A percentile compares a stretch with the other conserved stretches of the same genome.
phyloP scores from a whole-genome alignment of 2,797 vertebrate species.

The Betta splendens region DNA sequence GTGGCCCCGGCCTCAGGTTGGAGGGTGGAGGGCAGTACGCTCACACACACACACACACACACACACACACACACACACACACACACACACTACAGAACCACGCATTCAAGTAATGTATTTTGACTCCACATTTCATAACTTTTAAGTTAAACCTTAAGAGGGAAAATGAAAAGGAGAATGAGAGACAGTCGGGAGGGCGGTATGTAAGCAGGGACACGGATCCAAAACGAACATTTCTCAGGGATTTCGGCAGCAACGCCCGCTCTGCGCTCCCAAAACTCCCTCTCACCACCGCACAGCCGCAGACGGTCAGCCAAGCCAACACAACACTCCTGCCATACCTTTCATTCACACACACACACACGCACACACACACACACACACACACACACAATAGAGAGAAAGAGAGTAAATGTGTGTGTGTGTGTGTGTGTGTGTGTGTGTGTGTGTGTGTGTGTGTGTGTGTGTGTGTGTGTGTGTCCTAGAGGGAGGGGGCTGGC shows the following conservation, averaged over 20 bases:
- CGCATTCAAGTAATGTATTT: conserved; percentile 76
- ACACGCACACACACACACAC: conserved; percentile 27
- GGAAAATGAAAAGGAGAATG: conserved; percentile 77
- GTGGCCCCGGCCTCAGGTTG: conserved; percentile 40
- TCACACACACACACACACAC: not conserved
- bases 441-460: no score
- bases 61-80: conserved; percentile 6
- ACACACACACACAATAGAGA: conserved; percentile 18
- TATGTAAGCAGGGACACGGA: conserved; percentile 83
- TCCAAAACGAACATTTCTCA: conserved; percentile 90
- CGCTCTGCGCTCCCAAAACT: conserved; percentile 77
- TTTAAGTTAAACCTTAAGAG: conserved; percentile 80
- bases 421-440: no score
- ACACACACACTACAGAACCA: conserved; percentile 42
- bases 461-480: conserved; percentile 27
- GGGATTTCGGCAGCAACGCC: conserved; percentile 86
- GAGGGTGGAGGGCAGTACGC: conserved; percentile 46
- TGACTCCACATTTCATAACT: conserved; percentile 79
- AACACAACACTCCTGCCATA: conserved; percentile 82
- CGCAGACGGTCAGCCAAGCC: conserved; percentile 86
- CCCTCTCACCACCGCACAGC: conserved; percentile 81
- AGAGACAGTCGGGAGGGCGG: conserved; percentile 81
- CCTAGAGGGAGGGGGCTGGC: conserved; percentile 55
- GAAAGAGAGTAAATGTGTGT: no score
- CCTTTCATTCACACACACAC: conserved; percentile 70